Base-by-base conservation (phyloP, 2,797 vertebrate species). In the Pygocentrus nattereri region DNA sequence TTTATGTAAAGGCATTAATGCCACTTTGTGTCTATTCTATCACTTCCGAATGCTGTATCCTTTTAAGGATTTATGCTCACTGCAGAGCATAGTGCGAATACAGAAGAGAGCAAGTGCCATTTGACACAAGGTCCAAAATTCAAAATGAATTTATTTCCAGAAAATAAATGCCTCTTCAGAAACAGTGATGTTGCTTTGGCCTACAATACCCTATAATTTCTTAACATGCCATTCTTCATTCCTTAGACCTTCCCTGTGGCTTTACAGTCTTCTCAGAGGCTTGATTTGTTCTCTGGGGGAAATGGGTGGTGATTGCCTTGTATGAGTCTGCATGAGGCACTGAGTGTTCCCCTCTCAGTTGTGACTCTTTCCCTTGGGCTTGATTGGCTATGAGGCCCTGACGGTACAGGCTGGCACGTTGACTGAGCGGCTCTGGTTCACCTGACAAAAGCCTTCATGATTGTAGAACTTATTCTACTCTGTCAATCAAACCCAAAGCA, bases 241-340 rank as follows among this genome's bases (percentile, higher is more conserved):
- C 18, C 30, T 50, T 72, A 77, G 83, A 86, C 78, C 83, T 83
- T 82, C 82, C 86, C 79, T 78, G 78, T 85, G 83, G 86, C 88
- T 91, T 80, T 81, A 83, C 71, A 86, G 89, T 87, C 88, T 80
- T 88, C 82, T 86, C 85, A 86, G 76, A 84, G 85, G 81, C 91
- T 90, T 93, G 90, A 94, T 94, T 94, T 91, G 82, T 80, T 84
- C 90, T 84, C 87, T 25, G 65, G 79, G 86, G 89, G 89, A 93
- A 94, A 93, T 93, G 83, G 88, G 85, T 85, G 73, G 88, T 95
- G 94, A 95, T 95, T 94, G 92, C 91, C 85, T 93, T 90, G 89
- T 80, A 83, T 73, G 76, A 67, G 44, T 90, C 85, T 82, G 89
- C 87, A 91, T 93, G 87, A 31, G 74, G 76, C 74, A n/a, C 86